Conservation (phyloP, 2,888 invertebrate genomes). For the Troglohyphantes excavatus region DNA sequence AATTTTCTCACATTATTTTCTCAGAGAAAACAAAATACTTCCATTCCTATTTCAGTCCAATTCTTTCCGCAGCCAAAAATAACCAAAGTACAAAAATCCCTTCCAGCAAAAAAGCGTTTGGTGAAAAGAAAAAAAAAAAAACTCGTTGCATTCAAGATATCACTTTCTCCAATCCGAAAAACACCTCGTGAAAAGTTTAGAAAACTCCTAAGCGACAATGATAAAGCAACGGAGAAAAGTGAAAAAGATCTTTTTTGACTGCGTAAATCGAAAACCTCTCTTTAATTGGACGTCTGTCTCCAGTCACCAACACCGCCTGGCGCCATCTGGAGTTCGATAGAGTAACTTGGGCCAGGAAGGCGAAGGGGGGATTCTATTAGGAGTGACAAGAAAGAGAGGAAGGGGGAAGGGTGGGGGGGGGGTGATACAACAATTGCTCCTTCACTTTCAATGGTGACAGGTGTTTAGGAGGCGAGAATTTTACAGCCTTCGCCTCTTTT, state of each 20-base stretch:
- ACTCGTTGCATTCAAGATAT: not conserved
- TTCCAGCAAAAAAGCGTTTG: too few relatives aligned
- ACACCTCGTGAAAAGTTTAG: not conserved
- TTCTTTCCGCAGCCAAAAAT: not conserved
- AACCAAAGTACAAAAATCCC: not conserved
- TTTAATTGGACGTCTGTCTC: constrained; percentile 2
- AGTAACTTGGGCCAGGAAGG: not conserved
- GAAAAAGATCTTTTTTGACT: not conserved
- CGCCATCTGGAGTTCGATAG: not conserved
- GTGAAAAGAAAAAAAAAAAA: not conserved
- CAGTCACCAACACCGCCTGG: not conserved
- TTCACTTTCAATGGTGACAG: not conserved
- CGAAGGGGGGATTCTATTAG: not conserved
- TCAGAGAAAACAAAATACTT: too few relatives aligned
- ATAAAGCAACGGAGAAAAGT: not conserved
- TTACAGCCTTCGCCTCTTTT: not conserved
- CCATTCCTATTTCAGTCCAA: not conserved
- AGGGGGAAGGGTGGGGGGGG: not conserved
- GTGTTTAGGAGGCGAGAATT: not conserved
- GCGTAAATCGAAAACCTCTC: constrained; percentile 1
- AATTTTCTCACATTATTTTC: too few relatives aligned
- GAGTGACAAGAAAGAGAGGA: not conserved
- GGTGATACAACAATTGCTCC: not conserved
- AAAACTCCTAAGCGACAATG: not conserved
- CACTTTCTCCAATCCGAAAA: not conserved